Conservation (phyloP, 1,140 invertebrate species). For the Cydia fagiglandana region DNA sequence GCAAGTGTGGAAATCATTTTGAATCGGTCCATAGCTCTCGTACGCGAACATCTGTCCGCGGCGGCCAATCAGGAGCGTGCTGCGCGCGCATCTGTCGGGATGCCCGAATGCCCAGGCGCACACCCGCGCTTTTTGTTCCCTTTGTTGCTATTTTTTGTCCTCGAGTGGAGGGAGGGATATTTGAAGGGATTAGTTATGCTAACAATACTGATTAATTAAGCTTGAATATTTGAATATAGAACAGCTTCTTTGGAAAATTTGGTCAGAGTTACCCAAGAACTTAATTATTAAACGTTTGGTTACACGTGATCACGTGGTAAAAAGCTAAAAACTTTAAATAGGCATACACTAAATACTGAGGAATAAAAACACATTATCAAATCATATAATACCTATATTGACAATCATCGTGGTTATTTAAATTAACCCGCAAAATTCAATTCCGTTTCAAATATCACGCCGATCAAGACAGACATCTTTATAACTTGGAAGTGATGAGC, state of each 20-base stretch:
- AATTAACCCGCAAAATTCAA: background rate
- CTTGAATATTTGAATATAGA: background rate
- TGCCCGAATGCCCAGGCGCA: conserved; percentile 39
- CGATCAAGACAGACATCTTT: background rate
- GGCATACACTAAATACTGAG: too few species aligned
- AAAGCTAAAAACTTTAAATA: too few species aligned
- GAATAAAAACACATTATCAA: background rate
- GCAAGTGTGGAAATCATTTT: conserved; percentile 33
- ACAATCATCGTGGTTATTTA: too few species aligned
- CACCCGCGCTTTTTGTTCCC: conserved; percentile 51
- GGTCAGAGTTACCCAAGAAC: background rate
- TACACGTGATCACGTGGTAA: too few species aligned
- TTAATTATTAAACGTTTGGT: background rate
- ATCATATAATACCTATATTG: too few species aligned
- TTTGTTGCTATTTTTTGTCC: conserved; percentile 57
- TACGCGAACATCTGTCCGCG: conserved; percentile 52
- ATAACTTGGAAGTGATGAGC: background rate
- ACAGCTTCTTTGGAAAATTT: background rate
- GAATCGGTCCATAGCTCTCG: conserved; percentile 22
- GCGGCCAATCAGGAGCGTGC: conserved; percentile 59
- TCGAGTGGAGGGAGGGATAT: conserved; percentile 24
- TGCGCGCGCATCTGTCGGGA: conserved; percentile 57
- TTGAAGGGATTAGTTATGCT: conserved; percentile 12
- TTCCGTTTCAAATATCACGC: background rate
- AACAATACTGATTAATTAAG: background rate